These are phyloP conservation scores for Stigmatopora argus DNA, from an alignment of 2,113 vertebrate genomes.

Conservation along the genomic window DNA sequence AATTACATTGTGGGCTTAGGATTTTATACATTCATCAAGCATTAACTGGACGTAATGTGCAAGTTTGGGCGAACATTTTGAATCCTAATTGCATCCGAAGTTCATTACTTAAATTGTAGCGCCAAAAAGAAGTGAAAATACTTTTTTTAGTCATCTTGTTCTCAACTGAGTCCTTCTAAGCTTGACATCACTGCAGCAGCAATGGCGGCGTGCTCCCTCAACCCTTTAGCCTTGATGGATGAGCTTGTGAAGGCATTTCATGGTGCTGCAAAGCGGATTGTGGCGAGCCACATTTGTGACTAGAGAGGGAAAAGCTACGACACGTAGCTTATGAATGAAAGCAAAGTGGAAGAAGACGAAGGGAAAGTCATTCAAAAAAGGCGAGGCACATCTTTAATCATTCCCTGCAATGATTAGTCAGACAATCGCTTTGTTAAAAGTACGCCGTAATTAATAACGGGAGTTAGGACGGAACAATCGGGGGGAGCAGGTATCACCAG, in stretches of 20 bases:
- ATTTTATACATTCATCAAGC: too few relatives aligned
- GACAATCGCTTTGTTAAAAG: slow-evolving; percentile 71
- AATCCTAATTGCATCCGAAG: too few relatives aligned
- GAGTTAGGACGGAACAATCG: slow-evolving; percentile 53
- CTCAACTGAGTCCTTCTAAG: slow-evolving; percentile 31
- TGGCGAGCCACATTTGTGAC: slow-evolving; percentile 57
- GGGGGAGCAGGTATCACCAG: slow-evolving; percentile 59
- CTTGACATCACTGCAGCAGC: slow-evolving; percentile 46
- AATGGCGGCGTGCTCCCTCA: slow-evolving; percentile 40
- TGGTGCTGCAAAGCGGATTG: slow-evolving; percentile 61
- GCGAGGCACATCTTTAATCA: slow-evolving; percentile 65
- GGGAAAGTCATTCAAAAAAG: slow-evolving; percentile 52
- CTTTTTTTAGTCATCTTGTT: not conserved
- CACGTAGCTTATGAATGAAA: slow-evolving; percentile 49
- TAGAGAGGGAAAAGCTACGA: slow-evolving; percentile 2
- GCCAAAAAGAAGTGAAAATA: not conserved
- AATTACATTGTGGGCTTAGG: too few relatives aligned
- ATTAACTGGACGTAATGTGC: too few relatives aligned
- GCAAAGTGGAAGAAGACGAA: slow-evolving; percentile 2
- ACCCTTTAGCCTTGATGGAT: slow-evolving; percentile 63
- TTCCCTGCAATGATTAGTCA: slow-evolving; percentile 67
- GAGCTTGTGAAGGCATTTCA: slow-evolving; percentile 54
- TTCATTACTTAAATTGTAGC: not conserved
- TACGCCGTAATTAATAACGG: slow-evolving; percentile 69
- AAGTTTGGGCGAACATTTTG: too few relatives aligned